Base-by-base conservation (phyloP, 2,888 invertebrate genomes). In the Autographa pulchrina region DNA sequence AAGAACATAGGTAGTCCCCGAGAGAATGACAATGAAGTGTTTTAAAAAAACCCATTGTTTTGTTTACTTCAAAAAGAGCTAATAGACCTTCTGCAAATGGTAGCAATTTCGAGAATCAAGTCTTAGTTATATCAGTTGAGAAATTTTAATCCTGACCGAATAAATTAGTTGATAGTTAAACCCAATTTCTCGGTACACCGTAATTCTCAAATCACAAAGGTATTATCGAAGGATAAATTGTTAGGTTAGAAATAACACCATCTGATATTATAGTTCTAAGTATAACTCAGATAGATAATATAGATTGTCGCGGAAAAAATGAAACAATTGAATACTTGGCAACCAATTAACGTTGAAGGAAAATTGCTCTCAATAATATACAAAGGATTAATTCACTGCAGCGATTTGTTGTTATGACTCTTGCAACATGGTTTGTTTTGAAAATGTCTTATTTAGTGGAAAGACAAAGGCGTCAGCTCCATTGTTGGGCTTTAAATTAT, bases 321-420 rank as follows among this genome's bases (percentile, higher is more conserved):
- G 14, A 48, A 52, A 63, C 65, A 66, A 61, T 63, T 58, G 20
- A 65, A 62, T 35, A 62, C 31, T 62, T 38, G 5, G 6, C 25
- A 25, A 69, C 0, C 11, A 62, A 64, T 77, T 54, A 58, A 9
- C 25, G 25, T 31, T 0, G 35, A 18, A 78, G 48, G 61, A 59
- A 65, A 78, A 70, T 18, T 25, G 58, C 18, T 56, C 48, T 60
- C 56, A 64, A 62, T 70, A 13, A 4, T 52, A 20, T 16, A 73
- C 59, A 68, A 68, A 64, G 48, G 63, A 56, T 64, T 48, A 61
- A 56, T 63, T 52, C 9, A 52, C 62, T 72, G 52, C n/a, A 48
- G 25, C 54, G 8, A 59, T 62, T 72, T 43, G 13, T 68, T 38
- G 41, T 11, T 56, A 9, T 35, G 48, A 48, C n/a, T 62, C 52